Conservation (phyloP, 1,140 invertebrate species). For the Harlomillsia oculata region DNA sequence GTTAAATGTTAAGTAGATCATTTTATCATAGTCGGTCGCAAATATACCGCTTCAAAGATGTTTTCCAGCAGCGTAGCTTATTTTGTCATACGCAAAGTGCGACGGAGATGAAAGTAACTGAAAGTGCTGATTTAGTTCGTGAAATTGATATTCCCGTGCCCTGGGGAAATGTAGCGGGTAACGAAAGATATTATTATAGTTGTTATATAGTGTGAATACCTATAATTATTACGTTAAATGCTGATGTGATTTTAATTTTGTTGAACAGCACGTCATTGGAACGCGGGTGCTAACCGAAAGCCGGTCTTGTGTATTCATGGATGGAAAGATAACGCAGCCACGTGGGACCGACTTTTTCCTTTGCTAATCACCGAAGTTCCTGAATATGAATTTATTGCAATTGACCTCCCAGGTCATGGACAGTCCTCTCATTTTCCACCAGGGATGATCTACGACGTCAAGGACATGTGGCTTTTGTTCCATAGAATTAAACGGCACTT, state of each 20-base stretch:
- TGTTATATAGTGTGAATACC: neutral
- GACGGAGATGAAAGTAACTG: neutral
- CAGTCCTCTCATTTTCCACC: slow-evolving; percentile 27
- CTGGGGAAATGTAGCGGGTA: slow-evolving; percentile 24
- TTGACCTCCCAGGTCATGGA: slow-evolving; percentile 28
- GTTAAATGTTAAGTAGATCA: no score
- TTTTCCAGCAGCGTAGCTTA: no score
- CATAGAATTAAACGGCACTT: slow-evolving; percentile 18
- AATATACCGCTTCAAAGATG: no score
- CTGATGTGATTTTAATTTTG: neutral
- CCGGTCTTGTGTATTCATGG: slow-evolving; percentile 28
- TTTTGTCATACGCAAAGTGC: no score
- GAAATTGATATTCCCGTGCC: slow-evolving; percentile 26
- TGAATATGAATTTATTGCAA: slow-evolving; percentile 25
- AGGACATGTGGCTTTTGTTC: slow-evolving; percentile 20
- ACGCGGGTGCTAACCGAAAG: neutral
- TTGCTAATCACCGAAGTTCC: slow-evolving; percentile 12
- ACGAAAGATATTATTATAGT: neutral
- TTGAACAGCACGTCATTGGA: slow-evolving; percentile 14
- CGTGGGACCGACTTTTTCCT: slow-evolving; percentile 23
- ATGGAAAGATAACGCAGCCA: slow-evolving; percentile 31
- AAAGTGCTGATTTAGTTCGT: neutral
- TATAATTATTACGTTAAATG: neutral
- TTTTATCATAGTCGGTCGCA: no score
- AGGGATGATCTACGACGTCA: slow-evolving; percentile 27